Conservation (phyloP, 1,140 invertebrate genomes). For the Caenorhabditis elegans region DNA sequence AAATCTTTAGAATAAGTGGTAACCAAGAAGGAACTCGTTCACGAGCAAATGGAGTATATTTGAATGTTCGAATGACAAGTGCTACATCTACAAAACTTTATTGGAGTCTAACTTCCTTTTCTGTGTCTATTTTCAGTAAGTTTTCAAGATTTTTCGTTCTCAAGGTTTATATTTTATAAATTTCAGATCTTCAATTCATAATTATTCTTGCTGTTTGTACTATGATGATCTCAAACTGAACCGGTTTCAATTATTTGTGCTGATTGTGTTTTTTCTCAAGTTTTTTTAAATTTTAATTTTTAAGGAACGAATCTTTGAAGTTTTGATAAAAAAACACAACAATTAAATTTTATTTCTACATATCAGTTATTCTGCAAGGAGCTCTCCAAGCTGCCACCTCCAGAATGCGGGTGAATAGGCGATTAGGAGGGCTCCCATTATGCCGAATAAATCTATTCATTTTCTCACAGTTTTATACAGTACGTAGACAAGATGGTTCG, state of each 20-base stretch:
- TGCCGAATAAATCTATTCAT: too few species aligned
- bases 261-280: too few species aligned
- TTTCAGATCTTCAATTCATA: not conserved
- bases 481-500: too few species aligned
- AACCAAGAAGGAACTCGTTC: not conserved
- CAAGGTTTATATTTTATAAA: not conserved
- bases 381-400: too few species aligned
- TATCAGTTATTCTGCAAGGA: too few species aligned
- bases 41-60: not conserved
- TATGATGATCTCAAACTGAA: not conserved
- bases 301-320: not conserved
- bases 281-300: not conserved
- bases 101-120: not conserved
- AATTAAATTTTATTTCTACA: too few species aligned
- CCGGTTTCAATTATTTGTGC: not conserved
- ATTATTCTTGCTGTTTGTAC: not conserved
- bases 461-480: too few species aligned
- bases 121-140: not conserved
- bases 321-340: not conserved
- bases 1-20: slow-evolving; percentile 1
- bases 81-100: not conserved
- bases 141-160: not conserved
- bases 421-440: too few species aligned
- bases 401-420: too few species aligned
- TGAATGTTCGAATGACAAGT: not conserved